These are phyloP conservation scores for Grapholita molesta DNA, from an alignment of 1,140 invertebrate genomes.

Conservation along the genomic window DNA sequence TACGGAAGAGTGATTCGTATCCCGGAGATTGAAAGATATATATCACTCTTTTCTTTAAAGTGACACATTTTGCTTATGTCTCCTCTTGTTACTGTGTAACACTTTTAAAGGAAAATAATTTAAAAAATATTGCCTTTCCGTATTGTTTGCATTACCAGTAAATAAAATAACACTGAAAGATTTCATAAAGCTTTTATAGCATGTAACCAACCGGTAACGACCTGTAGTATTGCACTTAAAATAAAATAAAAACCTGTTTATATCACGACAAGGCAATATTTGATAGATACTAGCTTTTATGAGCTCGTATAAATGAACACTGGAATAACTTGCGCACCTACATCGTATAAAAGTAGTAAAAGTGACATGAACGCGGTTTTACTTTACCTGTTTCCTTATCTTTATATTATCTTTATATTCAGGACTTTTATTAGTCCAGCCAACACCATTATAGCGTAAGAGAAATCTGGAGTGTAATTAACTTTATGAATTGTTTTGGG, in stretches of 20 bases:
- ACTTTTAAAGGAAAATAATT: too few species aligned
- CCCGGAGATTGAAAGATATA: too few species aligned
- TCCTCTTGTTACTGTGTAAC: too few species aligned
- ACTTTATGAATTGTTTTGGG: slow-evolving; percentile 4
- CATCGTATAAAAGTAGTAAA: slow-evolving; percentile 39
- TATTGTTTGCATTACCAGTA: neutral
- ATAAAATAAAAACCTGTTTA: slow-evolving; percentile 8
- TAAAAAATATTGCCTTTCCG: neutral
- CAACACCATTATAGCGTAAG: slow-evolving; percentile 4
- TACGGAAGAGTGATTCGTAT: too few species aligned
- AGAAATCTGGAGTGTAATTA: slow-evolving; percentile 4
- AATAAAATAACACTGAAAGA: slow-evolving; percentile 19
- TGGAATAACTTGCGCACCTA: slow-evolving; percentile 19
- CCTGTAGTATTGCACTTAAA: neutral
- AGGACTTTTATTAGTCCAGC: slow-evolving; percentile 19
- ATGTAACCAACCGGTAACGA: neutral
- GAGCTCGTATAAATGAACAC: slow-evolving; percentile 31
- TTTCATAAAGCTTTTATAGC: slow-evolving; percentile 22
- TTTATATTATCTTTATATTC: slow-evolving; percentile 27
- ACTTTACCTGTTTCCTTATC: slow-evolving; percentile 27
- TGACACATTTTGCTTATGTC: too few species aligned
- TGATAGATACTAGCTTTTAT: slow-evolving; percentile 34
- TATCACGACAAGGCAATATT: slow-evolving; percentile 26
- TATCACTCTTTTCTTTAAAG: too few species aligned
- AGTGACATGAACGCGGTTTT: slow-evolving; percentile 24